These are phyloP conservation scores for Epinephelus fuscoguttatus DNA, from an alignment of 2,113 vertebrate genomes.

Conservation along the genomic window DNA sequence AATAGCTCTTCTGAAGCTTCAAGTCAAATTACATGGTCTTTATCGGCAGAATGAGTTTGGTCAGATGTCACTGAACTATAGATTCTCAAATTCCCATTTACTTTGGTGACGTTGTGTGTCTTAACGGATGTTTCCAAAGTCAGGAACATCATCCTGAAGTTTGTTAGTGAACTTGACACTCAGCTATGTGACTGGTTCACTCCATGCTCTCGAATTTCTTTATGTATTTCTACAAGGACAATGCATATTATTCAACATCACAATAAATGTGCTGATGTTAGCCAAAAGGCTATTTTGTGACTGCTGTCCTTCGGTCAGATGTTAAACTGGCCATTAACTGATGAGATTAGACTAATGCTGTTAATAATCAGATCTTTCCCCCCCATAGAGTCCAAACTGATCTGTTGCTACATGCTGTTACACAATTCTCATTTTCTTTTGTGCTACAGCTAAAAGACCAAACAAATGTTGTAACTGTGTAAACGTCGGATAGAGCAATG, in stretches of 20 bases:
- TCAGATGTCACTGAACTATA: not conserved
- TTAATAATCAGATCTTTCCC: not conserved
- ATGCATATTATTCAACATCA: not conserved
- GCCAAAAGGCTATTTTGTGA: not conserved
- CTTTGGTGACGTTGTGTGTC: not conserved
- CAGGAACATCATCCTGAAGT: not conserved
- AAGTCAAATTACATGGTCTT: not conserved
- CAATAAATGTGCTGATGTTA: not conserved
- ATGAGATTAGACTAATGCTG: not conserved
- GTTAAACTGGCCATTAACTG: not conserved
- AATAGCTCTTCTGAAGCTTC: not conserved
- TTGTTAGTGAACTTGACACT: not conserved
- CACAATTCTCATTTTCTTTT: too few species aligned
- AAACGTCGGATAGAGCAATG: too few species aligned
- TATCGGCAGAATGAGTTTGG: not conserved
- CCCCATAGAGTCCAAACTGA: too few species aligned
- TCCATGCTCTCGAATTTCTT: not conserved
- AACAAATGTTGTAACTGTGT: not conserved
- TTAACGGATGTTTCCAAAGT: not conserved
- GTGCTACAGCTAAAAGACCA: not conserved
- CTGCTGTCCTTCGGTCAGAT: not conserved
- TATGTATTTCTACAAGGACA: not conserved
- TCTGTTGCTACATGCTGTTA: too few species aligned
- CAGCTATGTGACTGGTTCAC: not conserved
- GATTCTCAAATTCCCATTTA: not conserved